Conservation (phyloP, 2,888 invertebrate species). For the Callosobruchus maculatus region DNA sequence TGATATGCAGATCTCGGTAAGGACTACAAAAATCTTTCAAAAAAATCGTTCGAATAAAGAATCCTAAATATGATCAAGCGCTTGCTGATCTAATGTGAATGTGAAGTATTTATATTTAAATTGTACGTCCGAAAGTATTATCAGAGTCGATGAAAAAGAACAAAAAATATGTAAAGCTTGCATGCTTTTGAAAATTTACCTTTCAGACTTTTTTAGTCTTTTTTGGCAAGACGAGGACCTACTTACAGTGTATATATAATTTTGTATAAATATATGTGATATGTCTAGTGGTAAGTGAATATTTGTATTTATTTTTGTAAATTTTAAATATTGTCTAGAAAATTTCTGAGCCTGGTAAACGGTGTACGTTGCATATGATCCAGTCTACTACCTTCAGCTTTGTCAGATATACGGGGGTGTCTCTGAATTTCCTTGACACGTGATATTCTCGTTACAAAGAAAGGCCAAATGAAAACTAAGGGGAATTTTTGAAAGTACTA, state of each 20-base stretch:
- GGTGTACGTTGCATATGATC: background rate
- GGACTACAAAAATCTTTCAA: background rate
- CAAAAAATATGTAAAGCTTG: background rate
- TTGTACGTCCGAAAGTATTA: background rate
- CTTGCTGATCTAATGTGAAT: background rate
- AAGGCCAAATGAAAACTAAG: too few relatives aligned
- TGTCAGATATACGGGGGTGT: background rate
- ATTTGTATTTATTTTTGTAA: constrained; percentile 37
- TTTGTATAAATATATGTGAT: constrained; percentile 37
- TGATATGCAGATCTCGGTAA: background rate
- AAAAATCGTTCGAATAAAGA: background rate
- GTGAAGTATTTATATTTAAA: background rate
- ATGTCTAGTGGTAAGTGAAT: constrained; percentile 26
- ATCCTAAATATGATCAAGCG: background rate
- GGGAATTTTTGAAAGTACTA: too few relatives aligned
- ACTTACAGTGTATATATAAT: constrained; percentile 31
- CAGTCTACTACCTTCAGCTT: background rate
- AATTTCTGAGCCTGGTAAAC: background rate
- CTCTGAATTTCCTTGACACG: too few relatives aligned
- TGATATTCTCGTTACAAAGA: too few relatives aligned
- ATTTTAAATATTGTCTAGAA: constrained; percentile 7
- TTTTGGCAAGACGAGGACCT: background rate
- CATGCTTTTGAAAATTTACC: background rate
- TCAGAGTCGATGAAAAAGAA: background rate
- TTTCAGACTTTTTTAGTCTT: background rate